A percentile compares a stretch with the other conserved stretches of the same genome.
Evolutionary conservation across 2,797 vertebrate species (phyloP).

Genomic region (Pyrocephalus nanus): DNA sequence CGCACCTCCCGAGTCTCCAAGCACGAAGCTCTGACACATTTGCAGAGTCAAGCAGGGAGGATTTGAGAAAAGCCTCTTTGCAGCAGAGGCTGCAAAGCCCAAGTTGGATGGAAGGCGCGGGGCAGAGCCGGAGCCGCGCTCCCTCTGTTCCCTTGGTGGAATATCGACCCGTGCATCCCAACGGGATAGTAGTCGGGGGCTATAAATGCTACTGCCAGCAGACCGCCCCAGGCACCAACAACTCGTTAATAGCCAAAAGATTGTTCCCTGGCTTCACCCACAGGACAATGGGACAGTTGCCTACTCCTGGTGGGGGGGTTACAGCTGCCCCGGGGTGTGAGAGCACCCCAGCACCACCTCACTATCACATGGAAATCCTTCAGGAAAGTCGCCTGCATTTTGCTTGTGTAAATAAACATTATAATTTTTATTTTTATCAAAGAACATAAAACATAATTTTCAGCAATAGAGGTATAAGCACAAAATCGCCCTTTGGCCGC

Average conservation of each 20-base stretch:
- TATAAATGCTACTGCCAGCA: background rate
- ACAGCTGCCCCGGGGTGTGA: background rate
- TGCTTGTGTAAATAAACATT: rapidly evolving
- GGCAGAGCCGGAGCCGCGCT: background rate
- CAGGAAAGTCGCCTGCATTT: background rate
- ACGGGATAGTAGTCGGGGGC: too few relatives aligned
- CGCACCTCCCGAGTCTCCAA: background rate
- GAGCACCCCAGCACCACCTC: background rate
- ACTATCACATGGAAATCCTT: rapidly evolving
- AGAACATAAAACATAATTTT: rapidly evolving
- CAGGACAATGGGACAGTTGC: background rate
- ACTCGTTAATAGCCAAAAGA: too few relatives aligned
- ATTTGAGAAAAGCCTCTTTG: background rate
- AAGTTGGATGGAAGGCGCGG: background rate
- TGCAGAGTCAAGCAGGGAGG: background rate
- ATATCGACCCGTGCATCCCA: too few relatives aligned
- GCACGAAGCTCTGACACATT: background rate
- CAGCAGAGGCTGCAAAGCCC: background rate
- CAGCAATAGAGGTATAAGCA: rapidly evolving
- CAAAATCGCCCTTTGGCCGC: rapidly evolving
- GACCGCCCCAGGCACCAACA: background rate
- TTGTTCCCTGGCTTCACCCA: background rate
- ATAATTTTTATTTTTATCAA: too few relatives aligned
- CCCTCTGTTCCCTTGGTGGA: too few relatives aligned
- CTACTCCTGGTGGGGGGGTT: background rate